Conservation (phyloP, 2,888 invertebrate species). For the Heliconius hortense region DNA sequence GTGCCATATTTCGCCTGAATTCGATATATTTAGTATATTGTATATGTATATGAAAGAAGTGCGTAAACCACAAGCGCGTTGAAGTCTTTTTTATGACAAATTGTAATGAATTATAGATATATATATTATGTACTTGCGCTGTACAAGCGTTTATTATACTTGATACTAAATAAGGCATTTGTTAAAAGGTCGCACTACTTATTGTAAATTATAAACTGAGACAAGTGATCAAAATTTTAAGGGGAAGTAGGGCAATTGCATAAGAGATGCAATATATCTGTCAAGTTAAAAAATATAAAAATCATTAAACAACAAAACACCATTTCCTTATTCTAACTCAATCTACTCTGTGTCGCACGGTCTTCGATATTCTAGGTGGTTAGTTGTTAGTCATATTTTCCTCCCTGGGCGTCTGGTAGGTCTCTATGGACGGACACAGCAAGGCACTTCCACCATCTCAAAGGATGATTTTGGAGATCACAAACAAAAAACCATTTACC, state of each 20-base stretch:
- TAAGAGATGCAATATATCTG: slow-evolving; percentile 5
- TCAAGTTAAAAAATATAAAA: neutral
- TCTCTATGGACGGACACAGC: too few relatives aligned
- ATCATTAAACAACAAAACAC: neutral
- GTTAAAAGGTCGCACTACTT: slow-evolving; percentile 51
- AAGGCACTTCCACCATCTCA: too few relatives aligned
- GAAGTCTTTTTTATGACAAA: slow-evolving; percentile 36
- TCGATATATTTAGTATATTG: neutral
- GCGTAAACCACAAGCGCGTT: slow-evolving; percentile 35
- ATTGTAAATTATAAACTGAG: slow-evolving; percentile 49
- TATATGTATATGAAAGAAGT: neutral
- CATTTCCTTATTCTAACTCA: neutral
- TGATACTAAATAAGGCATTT: slow-evolving; percentile 50
- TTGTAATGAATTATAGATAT: neutral
- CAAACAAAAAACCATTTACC: too few relatives aligned
- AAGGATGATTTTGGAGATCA: too few relatives aligned
- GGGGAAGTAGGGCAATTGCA: slow-evolving; percentile 33
- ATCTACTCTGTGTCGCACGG: too few relatives aligned
- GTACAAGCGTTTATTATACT: slow-evolving; percentile 38
- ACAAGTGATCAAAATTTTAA: slow-evolving; percentile 44
- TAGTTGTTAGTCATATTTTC: too few relatives aligned
- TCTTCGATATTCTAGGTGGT: too few relatives aligned
- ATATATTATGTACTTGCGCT: slow-evolving; percentile 15
- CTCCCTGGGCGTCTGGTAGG: too few relatives aligned
- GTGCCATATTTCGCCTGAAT: too few relatives aligned